Conservation (phyloP, 2,888 invertebrate species). For the Hirtodrosophila cameraria region DNA sequence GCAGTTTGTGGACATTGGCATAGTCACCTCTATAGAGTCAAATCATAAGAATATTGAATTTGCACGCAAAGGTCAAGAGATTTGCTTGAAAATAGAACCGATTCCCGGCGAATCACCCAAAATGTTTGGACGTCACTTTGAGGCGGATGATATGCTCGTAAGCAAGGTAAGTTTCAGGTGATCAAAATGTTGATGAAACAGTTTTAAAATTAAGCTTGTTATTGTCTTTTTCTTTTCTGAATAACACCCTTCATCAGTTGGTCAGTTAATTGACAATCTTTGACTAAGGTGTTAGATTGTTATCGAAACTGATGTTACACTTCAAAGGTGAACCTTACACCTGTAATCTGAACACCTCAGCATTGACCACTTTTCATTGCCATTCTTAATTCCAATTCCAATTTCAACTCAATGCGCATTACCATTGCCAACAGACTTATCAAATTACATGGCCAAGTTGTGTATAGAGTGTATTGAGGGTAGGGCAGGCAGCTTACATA, state of each 20-base stretch:
- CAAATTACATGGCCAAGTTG: slow-evolving; percentile 69
- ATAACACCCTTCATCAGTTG: too few species aligned
- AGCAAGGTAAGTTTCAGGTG: slow-evolving; percentile 90
- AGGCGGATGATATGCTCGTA: slow-evolving; percentile 96
- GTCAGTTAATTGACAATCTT: slow-evolving; percentile 23
- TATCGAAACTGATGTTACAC: slow-evolving; percentile 37
- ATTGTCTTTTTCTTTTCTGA: too few species aligned
- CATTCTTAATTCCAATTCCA: slow-evolving; percentile 2
- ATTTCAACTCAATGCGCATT: slow-evolving; percentile 3
- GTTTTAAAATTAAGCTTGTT: too few species aligned
- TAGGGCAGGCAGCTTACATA: slow-evolving; percentile 11
- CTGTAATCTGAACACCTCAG: slow-evolving; percentile 12
- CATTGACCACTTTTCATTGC: slow-evolving; percentile 13
- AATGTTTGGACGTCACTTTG: slow-evolving; percentile 99
- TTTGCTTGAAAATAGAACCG: slow-evolving; percentile 98
- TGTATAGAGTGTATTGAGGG: slow-evolving; percentile 10
- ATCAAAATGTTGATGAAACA: too few species aligned
- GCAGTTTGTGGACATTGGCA: slow-evolving; percentile 96
- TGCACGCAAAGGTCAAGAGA: slow-evolving; percentile 98
- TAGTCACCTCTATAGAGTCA: slow-evolving; percentile 96
- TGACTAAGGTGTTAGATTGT: slow-evolving; percentile 15
- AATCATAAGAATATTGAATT: slow-evolving; percentile 97
- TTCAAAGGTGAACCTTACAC: too few species aligned
- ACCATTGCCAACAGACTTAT: slow-evolving; percentile 55
- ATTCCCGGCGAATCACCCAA: slow-evolving; percentile 99